Evolutionary conservation across 2,888 invertebrate species (phyloP), one percentile per base, ranked within the genome.

Genomic region (Ectropis crepuscularia): DNA sequence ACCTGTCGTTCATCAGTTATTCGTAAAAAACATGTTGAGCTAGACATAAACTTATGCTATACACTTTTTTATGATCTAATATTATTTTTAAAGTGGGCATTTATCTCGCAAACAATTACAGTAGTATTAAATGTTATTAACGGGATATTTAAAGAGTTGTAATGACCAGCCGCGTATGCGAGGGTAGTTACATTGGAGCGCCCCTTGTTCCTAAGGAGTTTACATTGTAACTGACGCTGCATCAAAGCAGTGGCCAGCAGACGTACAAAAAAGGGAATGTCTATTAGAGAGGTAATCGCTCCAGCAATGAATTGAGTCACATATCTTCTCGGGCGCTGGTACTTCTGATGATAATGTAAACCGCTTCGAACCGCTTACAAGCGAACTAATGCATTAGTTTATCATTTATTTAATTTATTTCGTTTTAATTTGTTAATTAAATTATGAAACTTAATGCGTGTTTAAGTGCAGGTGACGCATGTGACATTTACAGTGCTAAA

Each of bases 271-370:
- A 59, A 63, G 16, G 54, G 41, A 63, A 47, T 58, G 59, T 53
- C 41, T 46, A 57, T 63, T 51, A 50, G 42, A 58, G 43, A 37
- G 55, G 6, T 63, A 55, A 64, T 58, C 45, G 53, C 9, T 6
- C 37, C 37, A 8, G 45, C 53, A 42, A 50, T 61, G 53, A 60
- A 59, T 61, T 57, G 58, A 66, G 62, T 62, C 55, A 57, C 59
- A 66, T 63, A 66, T 66, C 62, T 63, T 51, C 37, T 38, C n/a
- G 36, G 11, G 42, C 16, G n/a, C 48, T 28, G 10, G 28, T 28
- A 10, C 16, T n/a, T 11, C 16, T 43, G 41, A 10, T 10, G 41
- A 7, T 6, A 8, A 39, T 39, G 5, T 16, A 7, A 41, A 8
- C 16, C 41, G 53, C 53, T 42, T 53, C 5, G n/a, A 42, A 45